Conservation (phyloP, 2,797 vertebrate genomes). For the Anabacerthia variegaticeps region DNA sequence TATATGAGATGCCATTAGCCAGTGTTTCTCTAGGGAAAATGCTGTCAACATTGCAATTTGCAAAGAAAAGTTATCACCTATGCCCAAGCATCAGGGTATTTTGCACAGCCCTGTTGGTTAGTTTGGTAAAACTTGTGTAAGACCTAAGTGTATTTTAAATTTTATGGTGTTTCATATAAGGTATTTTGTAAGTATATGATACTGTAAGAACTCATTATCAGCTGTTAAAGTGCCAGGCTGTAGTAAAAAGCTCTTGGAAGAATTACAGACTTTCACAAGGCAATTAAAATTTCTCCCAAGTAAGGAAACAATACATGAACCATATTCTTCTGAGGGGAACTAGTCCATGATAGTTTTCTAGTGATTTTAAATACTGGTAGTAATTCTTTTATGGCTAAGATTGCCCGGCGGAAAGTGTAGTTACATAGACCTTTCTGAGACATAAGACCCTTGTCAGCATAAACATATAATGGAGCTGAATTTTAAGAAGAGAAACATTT, state of each 20-base stretch:
- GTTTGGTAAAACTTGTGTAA: not conserved
- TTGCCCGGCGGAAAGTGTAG: not conserved
- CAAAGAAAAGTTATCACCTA: not conserved
- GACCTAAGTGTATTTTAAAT: not conserved
- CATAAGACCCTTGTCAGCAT: not conserved
- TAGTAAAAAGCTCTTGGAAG: not conserved
- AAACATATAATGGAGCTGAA: not conserved
- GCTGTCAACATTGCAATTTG: not conserved
- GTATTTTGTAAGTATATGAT: not conserved
- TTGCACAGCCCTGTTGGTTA: not conserved
- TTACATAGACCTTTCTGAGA: not conserved
- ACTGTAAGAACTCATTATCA: not conserved
- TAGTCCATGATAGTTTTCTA: not conserved
- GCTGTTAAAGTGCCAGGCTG: not conserved
- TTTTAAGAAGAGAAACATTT: not conserved
- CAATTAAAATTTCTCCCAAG: slow-evolving; percentile 5
- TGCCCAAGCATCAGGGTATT: not conserved
- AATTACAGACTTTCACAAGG: not conserved
- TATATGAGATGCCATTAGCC: not conserved
- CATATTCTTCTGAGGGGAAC: not conserved
- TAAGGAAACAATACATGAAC: slow-evolving; percentile 1
- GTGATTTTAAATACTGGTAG: not conserved
- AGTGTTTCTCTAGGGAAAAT: not conserved
- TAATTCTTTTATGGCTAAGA: not conserved
- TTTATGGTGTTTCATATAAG: not conserved